These are phyloP conservation scores for Ryuthela nishihirai DNA, from an alignment of 2,888 invertebrate genomes.

Conservation along the genomic window DNA sequence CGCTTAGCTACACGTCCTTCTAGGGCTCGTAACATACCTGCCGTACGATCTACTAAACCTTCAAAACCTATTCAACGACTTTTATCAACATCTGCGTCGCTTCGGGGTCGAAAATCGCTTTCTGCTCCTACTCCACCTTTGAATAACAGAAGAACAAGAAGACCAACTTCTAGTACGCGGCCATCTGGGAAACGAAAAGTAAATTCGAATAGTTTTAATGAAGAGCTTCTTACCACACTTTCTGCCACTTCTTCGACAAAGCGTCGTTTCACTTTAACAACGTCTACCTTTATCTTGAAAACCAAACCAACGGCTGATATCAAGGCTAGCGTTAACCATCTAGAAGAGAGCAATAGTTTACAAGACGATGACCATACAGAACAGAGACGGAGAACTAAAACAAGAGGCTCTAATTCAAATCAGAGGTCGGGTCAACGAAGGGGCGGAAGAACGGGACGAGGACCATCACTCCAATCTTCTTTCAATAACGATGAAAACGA, in stretches of 20 bases:
- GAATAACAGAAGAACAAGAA: constrained; percentile 8
- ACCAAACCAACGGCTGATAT: constrained; percentile 24
- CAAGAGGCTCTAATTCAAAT: not conserved
- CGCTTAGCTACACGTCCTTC: constrained; percentile 1
- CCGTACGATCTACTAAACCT: constrained; percentile 11
- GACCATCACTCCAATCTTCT: constrained; percentile 15
- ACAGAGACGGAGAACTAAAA: constrained; percentile 9
- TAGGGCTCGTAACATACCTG: not conserved
- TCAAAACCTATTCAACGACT: constrained; percentile 3
- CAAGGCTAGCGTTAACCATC: constrained; percentile 4
- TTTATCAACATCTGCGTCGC: not conserved
- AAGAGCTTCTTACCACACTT: constrained; percentile 5
- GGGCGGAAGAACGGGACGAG: not conserved
- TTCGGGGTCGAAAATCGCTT: too few species aligned
- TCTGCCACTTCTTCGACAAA: constrained; percentile 9
- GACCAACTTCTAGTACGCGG: not conserved
- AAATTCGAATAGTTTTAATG: not conserved
- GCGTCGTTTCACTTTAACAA: constrained; percentile 27
- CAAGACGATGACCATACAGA: constrained; percentile 3
- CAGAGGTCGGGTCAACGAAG: constrained; percentile 1
- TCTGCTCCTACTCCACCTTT: too few species aligned
- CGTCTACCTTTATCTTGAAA: constrained; percentile 10
- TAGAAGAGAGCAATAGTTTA: constrained; percentile 12
- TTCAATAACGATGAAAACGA: constrained; percentile 34
- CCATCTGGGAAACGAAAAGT: constrained; percentile 9